Base-by-base conservation (phyloP, 2,888 invertebrate genomes). In the Rhabditoides inermis region DNA sequence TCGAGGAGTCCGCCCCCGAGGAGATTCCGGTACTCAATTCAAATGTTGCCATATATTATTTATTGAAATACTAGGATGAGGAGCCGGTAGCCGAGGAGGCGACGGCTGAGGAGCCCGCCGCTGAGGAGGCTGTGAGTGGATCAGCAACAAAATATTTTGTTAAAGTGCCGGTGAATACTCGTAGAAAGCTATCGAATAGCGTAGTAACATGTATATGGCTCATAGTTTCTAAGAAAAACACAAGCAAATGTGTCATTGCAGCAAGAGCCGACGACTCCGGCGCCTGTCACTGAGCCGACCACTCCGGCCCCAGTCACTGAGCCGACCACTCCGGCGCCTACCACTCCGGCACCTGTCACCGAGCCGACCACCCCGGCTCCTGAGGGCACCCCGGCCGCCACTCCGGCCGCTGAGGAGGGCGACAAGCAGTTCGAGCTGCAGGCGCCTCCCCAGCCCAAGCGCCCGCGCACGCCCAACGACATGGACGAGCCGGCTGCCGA, bases 401-500 rank as follows among this genome's bases (percentile, higher is more conserved):
- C 46, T 44, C 56, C 54, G 26, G 57, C 52, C 26, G 53, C 49
- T 20, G 60, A 45, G 20, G 56, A 51, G 15, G 60, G 60, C 39
- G 61, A 66, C 37, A 58, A 65, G 45, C 55, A 64, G 44, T 72
- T 72, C 55, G 69, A 73, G 54, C 68, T 73, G 35, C 70, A 71
- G 47, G 69, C 68, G 27, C 72, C 72, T 28, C 73, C 73, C 49
- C 65, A 71, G 58, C 68, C 69, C 7, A 72, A 72, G 46, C 62
- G 73, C 10, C 70, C 71, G 45, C 62, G 73, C 41, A 70, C 73
- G 50, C 71, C 73, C 49, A 73, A 73, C 49, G 69, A 73, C 30
- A 54, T 73, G 47, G 73, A 73, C 51, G 60, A 46, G 3, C 18
- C 42, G 23, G 22, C 42, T 22, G 40, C 40, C 10, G 40, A 40